phyloP scores from a whole-genome alignment of 2,113 vertebrate genomes.

The Panthera leo region DNA sequence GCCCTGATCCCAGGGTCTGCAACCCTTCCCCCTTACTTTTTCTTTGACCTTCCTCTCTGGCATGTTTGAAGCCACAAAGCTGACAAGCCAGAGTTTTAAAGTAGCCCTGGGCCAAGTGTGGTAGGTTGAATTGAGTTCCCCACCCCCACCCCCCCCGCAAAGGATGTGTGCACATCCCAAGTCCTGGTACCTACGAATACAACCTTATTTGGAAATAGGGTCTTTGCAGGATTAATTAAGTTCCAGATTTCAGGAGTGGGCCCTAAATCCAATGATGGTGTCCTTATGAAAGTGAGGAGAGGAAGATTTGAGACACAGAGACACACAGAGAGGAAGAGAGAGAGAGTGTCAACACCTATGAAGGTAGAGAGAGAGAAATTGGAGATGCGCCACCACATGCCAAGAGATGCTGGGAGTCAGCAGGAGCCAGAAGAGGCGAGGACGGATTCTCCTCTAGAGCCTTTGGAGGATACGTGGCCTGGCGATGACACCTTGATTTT shows the following conservation, averaged over 20 bases:
- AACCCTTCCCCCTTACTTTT: background rate
- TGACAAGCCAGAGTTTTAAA: background rate
- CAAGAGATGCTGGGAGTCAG: background rate
- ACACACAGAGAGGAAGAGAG: background rate
- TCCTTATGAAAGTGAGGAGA: background rate
- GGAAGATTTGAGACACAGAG: background rate
- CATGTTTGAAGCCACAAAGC: background rate
- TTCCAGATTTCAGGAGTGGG: background rate
- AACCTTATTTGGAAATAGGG: background rate
- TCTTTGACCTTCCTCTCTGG: background rate
- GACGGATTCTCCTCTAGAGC: background rate
- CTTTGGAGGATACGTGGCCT: background rate
- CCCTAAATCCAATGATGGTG: background rate
- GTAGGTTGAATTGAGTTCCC: background rate
- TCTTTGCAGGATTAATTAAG: background rate
- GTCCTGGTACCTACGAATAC: background rate
- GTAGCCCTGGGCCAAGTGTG: background rate
- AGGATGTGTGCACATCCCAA: background rate
- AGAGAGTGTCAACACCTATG: background rate
- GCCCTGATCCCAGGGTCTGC: background rate
- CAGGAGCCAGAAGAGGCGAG: background rate
- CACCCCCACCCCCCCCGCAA: accelerated
- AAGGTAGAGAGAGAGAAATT: background rate
- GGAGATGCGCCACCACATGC: background rate
- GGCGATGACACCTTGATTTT: background rate